Percentiles rank a stretch among this genome's conserved stretches.
These are phyloP conservation scores for Lepus townsendii DNA, from an alignment of 2,797 vertebrate genomes.

Conservation along the genomic window DNA sequence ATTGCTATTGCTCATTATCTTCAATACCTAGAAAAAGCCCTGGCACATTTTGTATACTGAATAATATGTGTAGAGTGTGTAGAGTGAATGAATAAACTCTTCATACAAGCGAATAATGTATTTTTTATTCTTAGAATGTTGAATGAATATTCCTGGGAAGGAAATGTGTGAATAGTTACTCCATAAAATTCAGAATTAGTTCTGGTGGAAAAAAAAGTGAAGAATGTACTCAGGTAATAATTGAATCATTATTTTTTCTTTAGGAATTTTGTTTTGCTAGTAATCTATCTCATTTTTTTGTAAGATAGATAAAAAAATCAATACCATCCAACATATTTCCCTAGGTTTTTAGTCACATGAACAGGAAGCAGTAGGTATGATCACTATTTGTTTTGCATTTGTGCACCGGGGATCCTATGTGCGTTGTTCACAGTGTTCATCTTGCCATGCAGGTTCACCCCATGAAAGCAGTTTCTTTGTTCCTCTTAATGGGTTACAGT, in stretches of 20 bases:
- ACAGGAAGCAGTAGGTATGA: rapidly evolving
- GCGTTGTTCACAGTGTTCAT: neutral
- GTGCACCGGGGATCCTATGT: neutral
- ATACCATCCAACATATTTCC: neutral
- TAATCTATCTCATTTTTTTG: neutral
- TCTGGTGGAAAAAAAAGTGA: neutral
- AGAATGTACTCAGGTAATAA: neutral
- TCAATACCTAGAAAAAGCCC: neutral
- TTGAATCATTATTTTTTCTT: neutral
- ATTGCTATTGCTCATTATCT: neutral
- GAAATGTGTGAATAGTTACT: neutral
- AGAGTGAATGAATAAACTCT: neutral
- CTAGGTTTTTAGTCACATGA: neutral
- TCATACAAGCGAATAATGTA: neutral
- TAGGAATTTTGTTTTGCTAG: neutral
- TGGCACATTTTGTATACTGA: neutral
- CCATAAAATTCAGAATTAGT: slow-evolving; percentile 44
- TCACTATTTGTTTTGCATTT: neutral
- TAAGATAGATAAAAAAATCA: neutral
- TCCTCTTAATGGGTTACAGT: slow-evolving; percentile 61
- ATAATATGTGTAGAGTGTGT: neutral
- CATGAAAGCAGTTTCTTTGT: slow-evolving; percentile 55
- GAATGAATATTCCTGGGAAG: neutral
- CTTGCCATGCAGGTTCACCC: neutral
- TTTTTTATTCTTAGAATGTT: neutral